These are phyloP conservation scores for Candoia aspera DNA, from an alignment of 2,113 vertebrate species.

Conservation along the genomic window DNA sequence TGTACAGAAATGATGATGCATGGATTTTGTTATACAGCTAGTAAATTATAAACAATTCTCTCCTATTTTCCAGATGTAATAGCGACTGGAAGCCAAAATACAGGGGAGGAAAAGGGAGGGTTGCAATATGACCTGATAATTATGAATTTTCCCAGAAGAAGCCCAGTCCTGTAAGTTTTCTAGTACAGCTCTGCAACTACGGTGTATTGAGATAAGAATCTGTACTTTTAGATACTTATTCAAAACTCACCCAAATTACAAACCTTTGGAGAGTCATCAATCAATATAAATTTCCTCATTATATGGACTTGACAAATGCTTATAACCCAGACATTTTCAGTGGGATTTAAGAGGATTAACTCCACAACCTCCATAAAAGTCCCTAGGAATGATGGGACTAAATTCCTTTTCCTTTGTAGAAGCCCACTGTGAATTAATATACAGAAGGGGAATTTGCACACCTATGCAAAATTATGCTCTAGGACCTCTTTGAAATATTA, in stretches of 20 bases:
- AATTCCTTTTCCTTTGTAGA: conserved; percentile 11
- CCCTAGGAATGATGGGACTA: conserved; percentile 2
- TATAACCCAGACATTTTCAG: conserved; percentile 31
- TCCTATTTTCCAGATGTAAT: conserved; percentile 6
- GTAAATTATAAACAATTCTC: conserved; percentile 4
- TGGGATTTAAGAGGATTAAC: conserved; percentile 25
- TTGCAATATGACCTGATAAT: conserved; percentile 13
- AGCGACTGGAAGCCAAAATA: conserved; percentile 13
- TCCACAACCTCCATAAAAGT: conserved; percentile 5
- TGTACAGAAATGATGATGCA: background rate
- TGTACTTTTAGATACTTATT: conserved; percentile 16
- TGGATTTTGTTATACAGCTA: conserved; percentile 1
- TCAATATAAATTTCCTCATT: conserved; percentile 39
- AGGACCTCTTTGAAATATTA: conserved; percentile 21
- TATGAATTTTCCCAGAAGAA: conserved; percentile 20
- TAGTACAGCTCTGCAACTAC: background rate
- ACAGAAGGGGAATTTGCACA: conserved; percentile 14
- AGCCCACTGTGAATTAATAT: conserved; percentile 18
- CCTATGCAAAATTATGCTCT: conserved; percentile 5
- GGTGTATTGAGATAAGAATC: conserved; percentile 29
- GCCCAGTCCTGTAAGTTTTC: background rate
- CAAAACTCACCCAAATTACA: conserved; percentile 26
- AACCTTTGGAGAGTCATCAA: conserved; percentile 36
- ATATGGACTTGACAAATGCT: conserved; percentile 28
- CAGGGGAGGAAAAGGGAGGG: conserved; percentile 10